A percentile compares a stretch with the other conserved stretches of the same genome.
Evolutionary conservation across 53 echinoderm and acorn worm species (phyloP).

Genomic region (Luidia sarsii): DNA sequence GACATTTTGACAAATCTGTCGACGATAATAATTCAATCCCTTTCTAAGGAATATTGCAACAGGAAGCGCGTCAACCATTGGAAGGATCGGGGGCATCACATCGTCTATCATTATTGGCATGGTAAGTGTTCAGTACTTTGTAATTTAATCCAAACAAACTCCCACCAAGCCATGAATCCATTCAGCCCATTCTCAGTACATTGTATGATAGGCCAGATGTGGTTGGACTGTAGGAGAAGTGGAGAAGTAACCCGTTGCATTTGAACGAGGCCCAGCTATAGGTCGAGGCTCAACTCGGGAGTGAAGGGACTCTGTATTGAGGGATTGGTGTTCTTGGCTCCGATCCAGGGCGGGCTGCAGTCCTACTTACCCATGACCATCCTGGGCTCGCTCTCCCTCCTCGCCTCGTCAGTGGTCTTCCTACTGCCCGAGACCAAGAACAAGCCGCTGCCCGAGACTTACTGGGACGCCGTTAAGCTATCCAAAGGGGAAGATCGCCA

Average conservation of each 20-base stretch:
- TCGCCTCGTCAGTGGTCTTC: not conserved
- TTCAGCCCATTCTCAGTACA: too few species aligned
- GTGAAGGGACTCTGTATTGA: too few species aligned
- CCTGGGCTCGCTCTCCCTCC: constrained; percentile 19
- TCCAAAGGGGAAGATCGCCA: too few species aligned
- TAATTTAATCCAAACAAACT: too few species aligned
- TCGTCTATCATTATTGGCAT: constrained; percentile 67
- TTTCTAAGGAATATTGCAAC: constrained; percentile 4
- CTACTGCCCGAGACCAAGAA: constrained; percentile 30
- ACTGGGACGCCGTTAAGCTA: not conserved
- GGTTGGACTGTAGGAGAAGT: not conserved
- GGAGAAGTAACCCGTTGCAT: not conserved
- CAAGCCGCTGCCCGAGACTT: constrained; percentile 10
- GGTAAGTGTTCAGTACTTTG: too few species aligned
- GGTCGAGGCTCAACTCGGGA: not conserved
- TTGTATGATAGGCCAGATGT: too few species aligned
- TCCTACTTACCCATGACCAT: constrained; percentile 12
- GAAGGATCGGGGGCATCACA: constrained; percentile 62
- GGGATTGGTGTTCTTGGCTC: too few species aligned
- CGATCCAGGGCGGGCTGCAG: not conserved
- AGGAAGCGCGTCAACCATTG: constrained; percentile 43
- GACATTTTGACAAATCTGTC: too few species aligned
- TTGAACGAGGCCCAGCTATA: not conserved
- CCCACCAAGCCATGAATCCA: too few species aligned
- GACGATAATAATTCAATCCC: too few species aligned